A percentile compares a stretch with the other conserved stretches of the same genome.
Conservation (phyloP, 2,113 vertebrate genomes). For the Laticauda laticaudata region DNA sequence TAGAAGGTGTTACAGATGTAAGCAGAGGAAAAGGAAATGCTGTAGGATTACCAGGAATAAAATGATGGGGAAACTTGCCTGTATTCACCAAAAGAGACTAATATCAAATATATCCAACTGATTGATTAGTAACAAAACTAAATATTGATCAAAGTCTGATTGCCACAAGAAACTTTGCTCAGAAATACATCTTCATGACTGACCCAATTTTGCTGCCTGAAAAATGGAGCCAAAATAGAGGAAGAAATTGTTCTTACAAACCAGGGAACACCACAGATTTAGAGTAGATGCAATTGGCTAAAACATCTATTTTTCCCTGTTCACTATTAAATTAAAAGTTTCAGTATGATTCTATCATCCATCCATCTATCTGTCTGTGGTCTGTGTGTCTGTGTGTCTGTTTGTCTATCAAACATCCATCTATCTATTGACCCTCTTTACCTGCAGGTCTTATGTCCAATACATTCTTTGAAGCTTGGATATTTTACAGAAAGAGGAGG, state of each 20-base stretch:
- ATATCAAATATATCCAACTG: background rate
- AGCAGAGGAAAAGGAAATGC: background rate
- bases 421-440: no score
- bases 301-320: slow-evolving; percentile 45
- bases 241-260: slow-evolving; percentile 35
- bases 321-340: slow-evolving; percentile 66
- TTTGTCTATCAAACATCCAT: no score
- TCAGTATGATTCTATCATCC: slow-evolving; percentile 23
- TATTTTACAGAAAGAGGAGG: no score
- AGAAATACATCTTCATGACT: slow-evolving; percentile 18
- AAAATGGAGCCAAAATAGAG: slow-evolving; percentile 32
- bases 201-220: slow-evolving; percentile 30
- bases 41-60: background rate
- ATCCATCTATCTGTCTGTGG: no score
- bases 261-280: slow-evolving; percentile 22
- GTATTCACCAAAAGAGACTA: background rate
- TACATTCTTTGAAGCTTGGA: no score
- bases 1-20: background rate
- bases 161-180: slow-evolving; percentile 7
- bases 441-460: no score
- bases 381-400: no score
- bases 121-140: background rate
- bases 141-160: slow-evolving; percentile 33
- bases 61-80: background rate
- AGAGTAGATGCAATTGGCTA: slow-evolving; percentile 26